phyloP scores from a whole-genome alignment of 2,113 vertebrate genomes.

The Nerophis ophidion region DNA sequence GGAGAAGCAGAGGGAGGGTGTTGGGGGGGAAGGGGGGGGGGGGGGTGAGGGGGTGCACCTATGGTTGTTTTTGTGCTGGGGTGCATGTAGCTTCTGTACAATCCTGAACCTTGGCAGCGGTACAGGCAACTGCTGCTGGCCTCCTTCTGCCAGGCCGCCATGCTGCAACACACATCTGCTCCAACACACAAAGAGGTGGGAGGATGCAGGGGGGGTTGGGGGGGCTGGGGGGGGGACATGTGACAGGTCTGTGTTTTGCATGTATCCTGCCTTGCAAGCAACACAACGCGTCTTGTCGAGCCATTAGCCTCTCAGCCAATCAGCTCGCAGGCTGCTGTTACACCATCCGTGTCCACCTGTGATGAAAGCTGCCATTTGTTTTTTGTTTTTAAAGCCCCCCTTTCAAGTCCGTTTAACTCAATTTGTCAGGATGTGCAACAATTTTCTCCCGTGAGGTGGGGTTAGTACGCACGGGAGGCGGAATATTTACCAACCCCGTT shows the following conservation, averaged over 20 bases:
- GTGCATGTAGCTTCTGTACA: slow-evolving; percentile 92
- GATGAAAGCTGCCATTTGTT: slow-evolving; percentile 98
- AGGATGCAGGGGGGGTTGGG: neutral
- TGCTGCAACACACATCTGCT: slow-evolving; percentile 98
- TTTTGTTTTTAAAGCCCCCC: slow-evolving; percentile 99
- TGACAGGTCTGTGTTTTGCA: slow-evolving; percentile 90
- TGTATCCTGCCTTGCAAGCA: slow-evolving; percentile 86
- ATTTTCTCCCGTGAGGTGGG: slow-evolving; percentile 90
- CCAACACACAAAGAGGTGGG: slow-evolving; percentile 62
- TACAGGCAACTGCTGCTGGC: slow-evolving; percentile 96
- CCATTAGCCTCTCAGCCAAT: slow-evolving; percentile 98
- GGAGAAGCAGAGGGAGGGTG: slow-evolving; percentile 74
- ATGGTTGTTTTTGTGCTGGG: slow-evolving; percentile 63
- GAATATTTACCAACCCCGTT: too few relatives aligned
- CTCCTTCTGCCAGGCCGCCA: slow-evolving; percentile 89
- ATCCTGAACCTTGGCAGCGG: slow-evolving; percentile 93
- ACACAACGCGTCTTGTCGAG: slow-evolving; percentile 98
- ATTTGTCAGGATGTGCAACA: slow-evolving; percentile 99
- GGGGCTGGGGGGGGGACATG: slow-evolving; percentile 79
- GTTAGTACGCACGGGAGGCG: slow-evolving; percentile 71
- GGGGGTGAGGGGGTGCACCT: slow-evolving; percentile 83
- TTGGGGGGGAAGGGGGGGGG: slow-evolving; percentile 73
- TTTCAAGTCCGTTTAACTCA: slow-evolving; percentile 98
- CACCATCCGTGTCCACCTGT: slow-evolving; percentile 99
- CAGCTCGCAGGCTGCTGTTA: slow-evolving; percentile 89